These are phyloP conservation scores for Agrochola macilenta DNA, from an alignment of 2,888 invertebrate species.

Conservation along the genomic window DNA sequence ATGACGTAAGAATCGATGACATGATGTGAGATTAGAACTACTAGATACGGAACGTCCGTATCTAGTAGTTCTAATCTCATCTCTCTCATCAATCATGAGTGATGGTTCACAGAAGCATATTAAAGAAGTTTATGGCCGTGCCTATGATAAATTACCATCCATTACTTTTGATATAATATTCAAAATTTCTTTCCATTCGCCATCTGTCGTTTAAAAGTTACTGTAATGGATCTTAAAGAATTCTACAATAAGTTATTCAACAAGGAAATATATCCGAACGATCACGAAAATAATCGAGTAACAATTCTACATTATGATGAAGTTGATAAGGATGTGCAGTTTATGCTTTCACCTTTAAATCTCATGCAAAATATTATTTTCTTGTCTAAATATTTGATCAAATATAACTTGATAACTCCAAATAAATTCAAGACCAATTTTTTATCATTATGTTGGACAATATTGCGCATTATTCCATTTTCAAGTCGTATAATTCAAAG, in stretches of 20 bases:
- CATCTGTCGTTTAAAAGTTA: not conserved
- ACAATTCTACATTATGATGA: not conserved
- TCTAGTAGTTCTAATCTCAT: too few species aligned
- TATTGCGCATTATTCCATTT: constrained; percentile 6
- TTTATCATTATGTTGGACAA: constrained; percentile 12
- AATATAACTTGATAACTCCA: constrained; percentile 9
- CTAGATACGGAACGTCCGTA: too few species aligned
- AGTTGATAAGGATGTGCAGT: constrained; percentile 22
- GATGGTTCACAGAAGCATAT: not conserved
- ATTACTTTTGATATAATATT: not conserved
- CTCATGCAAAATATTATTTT: constrained; percentile 11
- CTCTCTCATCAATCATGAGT: not conserved
- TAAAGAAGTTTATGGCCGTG: not conserved
- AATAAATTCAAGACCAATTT: not conserved
- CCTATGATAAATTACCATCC: not conserved
- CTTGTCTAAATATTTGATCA: constrained; percentile 11
- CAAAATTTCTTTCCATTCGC: not conserved
- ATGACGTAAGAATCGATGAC: too few species aligned
- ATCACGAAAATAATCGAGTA: not conserved
- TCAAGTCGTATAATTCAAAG: not conserved
- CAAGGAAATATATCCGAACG: not conserved
- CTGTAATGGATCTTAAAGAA: constrained; percentile 6
- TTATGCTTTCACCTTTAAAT: constrained; percentile 20
- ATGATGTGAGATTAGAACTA: too few species aligned
- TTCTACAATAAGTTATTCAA: constrained; percentile 6